Evolutionary conservation across 2,113 vertebrate species (phyloP), one percentile per base, ranked within the genome.

Genomic region (Callithrix jacchus): DNA sequence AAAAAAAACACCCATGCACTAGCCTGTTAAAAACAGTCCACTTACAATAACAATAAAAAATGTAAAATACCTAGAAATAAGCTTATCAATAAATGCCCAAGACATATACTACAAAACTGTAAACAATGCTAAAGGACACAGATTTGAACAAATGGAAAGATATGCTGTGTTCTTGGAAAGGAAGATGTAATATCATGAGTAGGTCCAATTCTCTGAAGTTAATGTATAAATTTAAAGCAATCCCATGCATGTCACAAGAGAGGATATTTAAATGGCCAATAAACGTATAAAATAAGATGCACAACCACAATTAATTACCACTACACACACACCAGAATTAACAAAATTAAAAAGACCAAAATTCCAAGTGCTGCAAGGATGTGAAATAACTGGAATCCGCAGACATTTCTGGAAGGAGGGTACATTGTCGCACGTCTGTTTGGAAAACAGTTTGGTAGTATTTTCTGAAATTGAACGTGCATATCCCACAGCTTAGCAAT

Each of bases 211-310:
- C 27, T 87, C 77, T 58, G 37, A 96, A 96, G 70, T 70, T 87
- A 84, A 87, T 58, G 37, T 56, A 42, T 47, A 84, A 66, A 32
- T 73, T 52, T 73, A 84, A 90, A 94, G 21, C 25, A 83, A 87
- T 82, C 58, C 82, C 37, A 93, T 37, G n/a, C 30, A 83, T 56
- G 82, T 61, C 40, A 71, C 27, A 77, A 83, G 68, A 95, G 12
- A 83, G 35, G 52, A 64, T 85, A 91, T 74, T 91, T 94, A 87
- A 91, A 93, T 87, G 58, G 66, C n/a, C 40, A 58, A 76, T 16
- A 37, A 40, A 70, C 37, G 74, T 40, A 64, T 23, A 27, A 61
- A 27, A 61, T 17, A 82, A 32, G 37, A 27, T 81, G n/a, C 56
- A 88, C 37, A 81, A 76, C 8, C 45, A 71, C 21, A 93, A 49